These are phyloP conservation scores for Trichechus manatus DNA, from an alignment of 2,113 vertebrate species.

Conservation along the genomic window DNA sequence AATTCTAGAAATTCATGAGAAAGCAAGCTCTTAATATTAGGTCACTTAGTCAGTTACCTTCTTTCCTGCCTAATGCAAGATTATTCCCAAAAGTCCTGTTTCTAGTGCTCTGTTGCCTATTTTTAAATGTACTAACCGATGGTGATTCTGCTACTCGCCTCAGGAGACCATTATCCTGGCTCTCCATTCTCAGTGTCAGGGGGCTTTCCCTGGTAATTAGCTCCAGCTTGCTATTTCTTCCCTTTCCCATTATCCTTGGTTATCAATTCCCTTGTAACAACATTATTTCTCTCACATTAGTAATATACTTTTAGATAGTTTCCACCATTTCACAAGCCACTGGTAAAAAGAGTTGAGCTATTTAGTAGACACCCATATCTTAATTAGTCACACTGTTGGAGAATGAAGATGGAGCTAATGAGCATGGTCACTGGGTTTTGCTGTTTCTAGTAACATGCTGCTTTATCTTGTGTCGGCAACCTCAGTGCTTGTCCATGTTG, in stretches of 20 bases:
- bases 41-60: constrained; percentile 83
- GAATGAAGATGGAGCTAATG: constrained; percentile 40
- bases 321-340: constrained; percentile 50
- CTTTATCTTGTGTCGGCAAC: background rate
- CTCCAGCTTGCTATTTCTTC: constrained; percentile 77
- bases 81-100: constrained; percentile 78
- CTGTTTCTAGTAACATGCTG: background rate
- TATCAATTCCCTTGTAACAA: constrained; percentile 76
- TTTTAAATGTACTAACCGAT: constrained; percentile 81
- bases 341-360: constrained; percentile 59
- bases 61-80: constrained; percentile 76
- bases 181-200: constrained; percentile 72
- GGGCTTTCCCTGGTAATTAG: constrained; percentile 82
- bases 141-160: constrained; percentile 79
- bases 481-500: background rate
- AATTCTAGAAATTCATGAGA: constrained; percentile 75
- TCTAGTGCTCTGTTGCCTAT: constrained; percentile 81
- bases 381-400: constrained; percentile 49
- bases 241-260: constrained; percentile 74
- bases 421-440: background rate
- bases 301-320: constrained; percentile 73
- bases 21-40: constrained; percentile 81
- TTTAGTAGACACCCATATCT: constrained; percentile 6
- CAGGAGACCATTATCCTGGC: constrained; percentile 78
- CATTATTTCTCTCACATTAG: constrained; percentile 68